A percentile compares a stretch with the other conserved stretches of the same genome.
phyloP scores from a whole-genome alignment of 1,140 invertebrate genomes.

The Chlorops oryzae region DNA sequence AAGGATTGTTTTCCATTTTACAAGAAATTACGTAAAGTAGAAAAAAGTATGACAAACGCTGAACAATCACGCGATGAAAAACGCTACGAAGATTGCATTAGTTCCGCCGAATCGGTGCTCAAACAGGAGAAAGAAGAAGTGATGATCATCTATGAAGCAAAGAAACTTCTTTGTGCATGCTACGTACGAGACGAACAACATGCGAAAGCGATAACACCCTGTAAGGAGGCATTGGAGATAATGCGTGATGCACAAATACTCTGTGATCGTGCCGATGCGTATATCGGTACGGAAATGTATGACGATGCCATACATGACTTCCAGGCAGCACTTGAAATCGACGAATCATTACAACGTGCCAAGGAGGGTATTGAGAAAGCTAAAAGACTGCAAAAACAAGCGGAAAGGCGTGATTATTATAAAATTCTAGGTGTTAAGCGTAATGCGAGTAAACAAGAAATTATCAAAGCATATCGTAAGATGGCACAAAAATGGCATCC shows the following conservation, averaged over 20 bases:
- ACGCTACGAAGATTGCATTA: constrained; percentile 71
- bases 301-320: constrained; percentile 88
- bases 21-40: constrained; percentile 95
- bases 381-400: constrained; percentile 89
- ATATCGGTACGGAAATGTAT: constrained; percentile 83
- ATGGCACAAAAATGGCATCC: constrained; percentile 98
- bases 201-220: constrained; percentile 63
- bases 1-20: constrained; percentile 94
- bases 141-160: constrained; percentile 68
- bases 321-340: constrained; percentile 79
- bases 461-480: constrained; percentile 95
- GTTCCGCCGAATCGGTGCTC: constrained; percentile 62
- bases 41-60: constrained; percentile 73
- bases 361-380: constrained; percentile 85
- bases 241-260: constrained; percentile 71
- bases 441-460: constrained; percentile 86
- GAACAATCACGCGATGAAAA: constrained; percentile 63
- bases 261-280: constrained; percentile 89
- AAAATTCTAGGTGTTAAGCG: constrained; percentile 80
- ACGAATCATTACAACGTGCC: constrained; percentile 72
- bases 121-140: constrained; percentile 62
- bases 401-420: constrained; percentile 95
- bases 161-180: constrained; percentile 69
- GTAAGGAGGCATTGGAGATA: constrained; percentile 73
- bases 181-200: constrained; percentile 64